phyloP scores from a whole-genome alignment of 2,113 vertebrate genomes.

The Syngnathus scovelli region DNA sequence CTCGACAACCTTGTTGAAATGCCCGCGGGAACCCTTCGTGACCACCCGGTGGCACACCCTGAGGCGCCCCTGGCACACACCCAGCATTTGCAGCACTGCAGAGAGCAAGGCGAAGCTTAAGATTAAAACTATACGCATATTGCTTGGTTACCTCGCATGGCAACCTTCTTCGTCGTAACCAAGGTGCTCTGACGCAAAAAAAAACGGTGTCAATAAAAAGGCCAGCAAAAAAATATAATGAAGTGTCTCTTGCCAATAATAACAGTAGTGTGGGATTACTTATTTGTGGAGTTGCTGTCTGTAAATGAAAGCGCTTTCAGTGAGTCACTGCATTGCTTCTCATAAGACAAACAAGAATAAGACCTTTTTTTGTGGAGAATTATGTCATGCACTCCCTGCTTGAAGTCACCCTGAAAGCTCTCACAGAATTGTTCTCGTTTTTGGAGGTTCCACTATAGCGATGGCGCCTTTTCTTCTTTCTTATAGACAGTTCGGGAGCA shows the following conservation, averaged over 20 bases:
- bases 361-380: background rate
- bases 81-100: constrained; percentile 67
- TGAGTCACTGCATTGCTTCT: constrained; percentile 4
- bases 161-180: background rate
- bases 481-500: background rate
- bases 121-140: background rate
- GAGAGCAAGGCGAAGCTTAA: constrained; percentile 40
- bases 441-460: too few relatives aligned
- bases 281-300: background rate
- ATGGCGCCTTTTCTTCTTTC: background rate
- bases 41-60: constrained; percentile 61
- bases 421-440: background rate
- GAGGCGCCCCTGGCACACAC: constrained; percentile 49
- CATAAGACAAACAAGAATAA: background rate
- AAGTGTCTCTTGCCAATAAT: constrained; percentile 1
- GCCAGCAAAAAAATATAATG: background rate
- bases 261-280: constrained; percentile 1
- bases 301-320: constrained; percentile 9
- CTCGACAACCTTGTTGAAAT: background rate
- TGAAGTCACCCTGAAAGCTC: background rate
- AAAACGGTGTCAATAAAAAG: too few relatives aligned
- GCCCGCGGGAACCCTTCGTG: constrained; percentile 13
- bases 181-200: background rate
- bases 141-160: constrained; percentile 6
- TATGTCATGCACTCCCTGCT: background rate